Percentiles rank a stretch among this genome's conserved stretches.
These are phyloP conservation scores for Parambassis ranga DNA, from an alignment of 2,797 vertebrate genomes.

Conservation along the genomic window DNA sequence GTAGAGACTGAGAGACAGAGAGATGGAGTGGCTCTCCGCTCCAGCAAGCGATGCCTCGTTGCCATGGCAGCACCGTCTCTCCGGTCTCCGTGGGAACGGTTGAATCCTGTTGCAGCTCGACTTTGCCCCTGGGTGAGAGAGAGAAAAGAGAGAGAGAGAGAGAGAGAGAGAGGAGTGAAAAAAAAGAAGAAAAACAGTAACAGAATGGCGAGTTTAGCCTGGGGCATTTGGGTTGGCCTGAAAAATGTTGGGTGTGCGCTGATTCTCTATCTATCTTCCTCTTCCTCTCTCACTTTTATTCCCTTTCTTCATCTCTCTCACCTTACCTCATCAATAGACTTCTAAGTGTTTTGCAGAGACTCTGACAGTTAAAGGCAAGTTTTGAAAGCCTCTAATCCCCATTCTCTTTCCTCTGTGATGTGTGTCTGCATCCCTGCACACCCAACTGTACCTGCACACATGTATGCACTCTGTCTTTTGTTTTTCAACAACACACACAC, in stretches of 20 bases:
- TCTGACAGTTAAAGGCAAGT: conserved; percentile 25
- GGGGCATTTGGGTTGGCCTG: conserved; percentile 73
- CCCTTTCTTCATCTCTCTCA: conserved; percentile 2
- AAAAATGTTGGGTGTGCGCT: conserved; percentile 71
- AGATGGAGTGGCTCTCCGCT: conserved; percentile 56
- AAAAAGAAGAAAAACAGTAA: conserved; percentile 59
- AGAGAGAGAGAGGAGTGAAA: background rate
- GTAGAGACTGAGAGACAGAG: conserved; percentile 13
- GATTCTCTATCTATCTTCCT: conserved; percentile 38
- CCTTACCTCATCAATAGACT: conserved; percentile 30
- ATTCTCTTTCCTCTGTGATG: background rate
- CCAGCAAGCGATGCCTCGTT: conserved; percentile 78
- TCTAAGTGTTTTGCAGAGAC: conserved; percentile 1
- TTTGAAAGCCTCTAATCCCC: conserved; percentile 7
- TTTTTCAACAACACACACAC: background rate
- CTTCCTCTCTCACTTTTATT: background rate
- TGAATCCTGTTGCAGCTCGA: conserved; percentile 82
- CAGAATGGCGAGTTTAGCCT: conserved; percentile 69
- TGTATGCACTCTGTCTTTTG: background rate
- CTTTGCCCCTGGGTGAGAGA: conserved; percentile 71
- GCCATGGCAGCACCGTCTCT: conserved; percentile 82
- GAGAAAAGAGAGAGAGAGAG: conserved; percentile 36
- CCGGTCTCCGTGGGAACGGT: conserved; percentile 82
- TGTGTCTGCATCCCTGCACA: background rate
- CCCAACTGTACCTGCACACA: background rate